These are phyloP conservation scores for Cryptoleucopteryx plumbea DNA, from an alignment of 2,113 vertebrate genomes.

Conservation along the genomic window DNA sequence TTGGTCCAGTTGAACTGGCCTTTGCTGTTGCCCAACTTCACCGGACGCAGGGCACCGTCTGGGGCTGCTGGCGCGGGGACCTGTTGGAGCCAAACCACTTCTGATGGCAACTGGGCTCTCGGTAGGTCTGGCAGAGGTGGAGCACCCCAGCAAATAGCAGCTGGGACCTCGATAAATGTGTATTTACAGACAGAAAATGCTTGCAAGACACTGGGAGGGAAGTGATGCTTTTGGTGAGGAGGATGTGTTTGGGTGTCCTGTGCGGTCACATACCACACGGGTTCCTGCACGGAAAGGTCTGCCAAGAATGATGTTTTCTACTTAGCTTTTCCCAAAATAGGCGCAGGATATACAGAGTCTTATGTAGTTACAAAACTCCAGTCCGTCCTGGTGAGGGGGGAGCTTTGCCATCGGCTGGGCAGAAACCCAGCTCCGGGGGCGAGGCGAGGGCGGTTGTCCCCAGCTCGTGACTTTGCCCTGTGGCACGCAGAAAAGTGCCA, in stretches of 20 bases:
- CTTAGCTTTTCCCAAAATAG: neutral
- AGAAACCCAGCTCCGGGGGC: neutral
- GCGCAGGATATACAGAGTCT: fast-evolving
- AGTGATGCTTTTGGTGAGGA: neutral
- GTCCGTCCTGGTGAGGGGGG: neutral
- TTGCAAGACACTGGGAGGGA: neutral
- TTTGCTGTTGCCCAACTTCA: neutral
- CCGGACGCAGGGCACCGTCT: neutral
- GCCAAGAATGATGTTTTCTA: neutral
- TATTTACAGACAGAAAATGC: neutral
- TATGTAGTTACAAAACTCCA: neutral
- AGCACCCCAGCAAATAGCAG: neutral
- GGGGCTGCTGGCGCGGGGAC: neutral
- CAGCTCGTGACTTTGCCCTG: neutral
- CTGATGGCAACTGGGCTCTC: neutral
- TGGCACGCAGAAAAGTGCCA: neutral
- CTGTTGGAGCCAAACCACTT: neutral
- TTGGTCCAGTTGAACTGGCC: neutral
- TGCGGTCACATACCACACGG: fast-evolving
- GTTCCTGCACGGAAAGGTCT: neutral
- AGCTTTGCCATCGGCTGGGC: neutral
- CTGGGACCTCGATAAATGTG: neutral
- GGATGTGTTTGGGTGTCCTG: neutral
- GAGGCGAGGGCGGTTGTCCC: fast-evolving
- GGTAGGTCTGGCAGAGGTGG: neutral